These are phyloP conservation scores for Otus scops DNA, from an alignment of 2,797 vertebrate genomes.

Conservation along the genomic window DNA sequence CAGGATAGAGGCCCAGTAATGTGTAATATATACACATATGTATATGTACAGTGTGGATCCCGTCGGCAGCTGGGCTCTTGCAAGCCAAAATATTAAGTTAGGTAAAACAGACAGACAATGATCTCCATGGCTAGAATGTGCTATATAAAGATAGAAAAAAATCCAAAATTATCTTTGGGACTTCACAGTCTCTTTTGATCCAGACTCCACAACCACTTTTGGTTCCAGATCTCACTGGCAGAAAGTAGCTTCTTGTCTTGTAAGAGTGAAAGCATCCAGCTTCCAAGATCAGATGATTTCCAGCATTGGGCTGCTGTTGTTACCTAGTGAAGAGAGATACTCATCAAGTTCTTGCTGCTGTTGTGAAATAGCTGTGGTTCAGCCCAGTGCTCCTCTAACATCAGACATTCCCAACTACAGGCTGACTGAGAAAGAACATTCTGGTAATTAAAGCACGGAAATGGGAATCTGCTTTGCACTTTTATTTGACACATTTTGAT, in stretches of 20 bases:
- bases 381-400: background rate
- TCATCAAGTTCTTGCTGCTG: background rate
- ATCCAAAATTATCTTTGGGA: background rate
- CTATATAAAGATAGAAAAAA: background rate
- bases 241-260: background rate
- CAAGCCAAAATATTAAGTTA: background rate
- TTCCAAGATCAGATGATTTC: background rate
- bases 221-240: background rate
- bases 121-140: background rate
- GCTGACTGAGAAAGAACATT: background rate
- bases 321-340: background rate
- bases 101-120: background rate
- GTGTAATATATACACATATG: background rate
- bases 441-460: background rate
- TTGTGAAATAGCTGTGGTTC: background rate
- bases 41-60: background rate
- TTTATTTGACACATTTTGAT: background rate
- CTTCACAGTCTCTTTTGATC: background rate
- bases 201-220: background rate
- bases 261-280: background rate
- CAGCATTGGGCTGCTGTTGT: background rate
- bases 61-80: background rate
- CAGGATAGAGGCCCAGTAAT: background rate
- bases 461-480: background rate
- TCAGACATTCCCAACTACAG: background rate